Conservation (phyloP, 2,888 invertebrate species). For the Sesamia inferens region DNA sequence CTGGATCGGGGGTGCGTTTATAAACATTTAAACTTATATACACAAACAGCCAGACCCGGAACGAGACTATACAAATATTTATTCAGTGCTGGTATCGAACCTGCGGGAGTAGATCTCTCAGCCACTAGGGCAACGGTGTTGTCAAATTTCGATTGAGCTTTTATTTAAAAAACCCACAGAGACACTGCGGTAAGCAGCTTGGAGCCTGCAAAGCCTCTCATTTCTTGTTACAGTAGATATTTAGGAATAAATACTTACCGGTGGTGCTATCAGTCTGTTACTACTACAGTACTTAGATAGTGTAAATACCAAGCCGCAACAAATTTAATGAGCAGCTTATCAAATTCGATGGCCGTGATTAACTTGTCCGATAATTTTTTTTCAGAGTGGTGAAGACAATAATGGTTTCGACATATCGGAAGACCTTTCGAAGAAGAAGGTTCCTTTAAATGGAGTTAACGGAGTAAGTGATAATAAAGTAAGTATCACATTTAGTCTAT, state of each 20-base stretch:
- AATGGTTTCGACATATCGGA: slow-evolving; percentile 63
- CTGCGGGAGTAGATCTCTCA: too few species aligned
- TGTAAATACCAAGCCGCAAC: slow-evolving; percentile 23
- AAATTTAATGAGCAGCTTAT: slow-evolving; percentile 6
- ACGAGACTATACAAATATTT: too few species aligned
- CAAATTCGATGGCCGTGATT: slow-evolving; percentile 3
- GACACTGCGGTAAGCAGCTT: background rate
- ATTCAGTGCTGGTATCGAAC: too few species aligned
- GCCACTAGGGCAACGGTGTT: too few species aligned
- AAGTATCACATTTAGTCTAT: slow-evolving; percentile 21
- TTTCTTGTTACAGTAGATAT: background rate
- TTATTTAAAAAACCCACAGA: background rate
- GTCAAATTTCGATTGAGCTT: background rate
- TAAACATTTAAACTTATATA: too few species aligned
- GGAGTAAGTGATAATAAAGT: slow-evolving; percentile 48
- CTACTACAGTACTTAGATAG: background rate
- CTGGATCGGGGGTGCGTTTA: too few species aligned
- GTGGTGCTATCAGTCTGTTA: background rate
- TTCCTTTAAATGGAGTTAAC: slow-evolving; percentile 35
- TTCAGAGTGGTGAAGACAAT: slow-evolving; percentile 60
- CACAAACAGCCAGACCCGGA: too few species aligned
- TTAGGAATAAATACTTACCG: background rate
- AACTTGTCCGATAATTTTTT: slow-evolving; percentile 17
- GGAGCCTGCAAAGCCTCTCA: background rate
- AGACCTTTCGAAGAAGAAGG: slow-evolving; percentile 52